A percentile compares a stretch with the other conserved stretches of the same genome.
Evolutionary conservation across 2,797 vertebrate species (phyloP).

Genomic region (Fistularia tabacaria): DNA sequence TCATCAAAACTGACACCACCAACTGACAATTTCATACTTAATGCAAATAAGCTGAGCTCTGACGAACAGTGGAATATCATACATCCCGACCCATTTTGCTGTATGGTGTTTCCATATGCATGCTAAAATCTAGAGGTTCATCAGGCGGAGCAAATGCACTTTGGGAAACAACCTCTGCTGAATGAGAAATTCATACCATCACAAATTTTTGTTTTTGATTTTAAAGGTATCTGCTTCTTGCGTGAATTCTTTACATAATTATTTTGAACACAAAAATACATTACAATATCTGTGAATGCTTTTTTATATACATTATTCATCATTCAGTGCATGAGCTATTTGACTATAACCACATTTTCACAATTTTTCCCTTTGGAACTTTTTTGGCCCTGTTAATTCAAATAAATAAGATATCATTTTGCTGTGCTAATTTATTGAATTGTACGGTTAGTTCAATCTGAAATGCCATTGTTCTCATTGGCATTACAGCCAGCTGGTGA

Average conservation of each 20-base stretch:
- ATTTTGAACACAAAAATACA: too few relatives aligned
- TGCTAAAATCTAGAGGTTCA: too few relatives aligned
- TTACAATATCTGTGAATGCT: background rate
- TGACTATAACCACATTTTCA: constrained; percentile 5
- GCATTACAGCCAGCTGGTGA: constrained; percentile 55
- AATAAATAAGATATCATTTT: constrained; percentile 32
- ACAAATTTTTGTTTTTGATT: too few relatives aligned
- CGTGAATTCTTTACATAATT: background rate
- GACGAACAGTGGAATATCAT: too few relatives aligned
- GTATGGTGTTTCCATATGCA: too few relatives aligned
- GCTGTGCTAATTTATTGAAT: constrained; percentile 30
- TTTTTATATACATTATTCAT: too few relatives aligned
- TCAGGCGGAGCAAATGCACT: background rate
- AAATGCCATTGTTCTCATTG: constrained; percentile 30
- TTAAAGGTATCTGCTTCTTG: background rate
- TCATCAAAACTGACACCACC: too few relatives aligned
- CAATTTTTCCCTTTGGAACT: constrained; percentile 12
- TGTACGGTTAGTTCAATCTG: constrained; percentile 38
- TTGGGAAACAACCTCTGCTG: background rate
- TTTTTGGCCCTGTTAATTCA: constrained; percentile 25
- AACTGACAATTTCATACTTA: too few relatives aligned
- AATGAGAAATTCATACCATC: background rate
- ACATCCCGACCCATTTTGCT: background rate
- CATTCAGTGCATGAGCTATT: constrained; percentile 2
- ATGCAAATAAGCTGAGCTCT: too few relatives aligned